Percentiles rank a stretch among this genome's conserved stretches.
Conservation (phyloP, 2,888 invertebrate genomes). For the Smittia sp. region DNA sequence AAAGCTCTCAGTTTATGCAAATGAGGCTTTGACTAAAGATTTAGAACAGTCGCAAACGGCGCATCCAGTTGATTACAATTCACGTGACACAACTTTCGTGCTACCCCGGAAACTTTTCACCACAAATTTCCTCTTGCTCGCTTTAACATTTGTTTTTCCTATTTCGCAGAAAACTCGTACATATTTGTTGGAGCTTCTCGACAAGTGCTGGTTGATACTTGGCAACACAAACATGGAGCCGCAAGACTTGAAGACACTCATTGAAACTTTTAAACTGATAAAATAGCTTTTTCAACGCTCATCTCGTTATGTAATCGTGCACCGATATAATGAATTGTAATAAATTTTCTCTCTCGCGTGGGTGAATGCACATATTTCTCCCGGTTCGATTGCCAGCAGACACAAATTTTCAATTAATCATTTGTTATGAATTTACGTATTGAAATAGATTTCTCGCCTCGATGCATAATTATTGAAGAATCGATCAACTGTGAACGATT, state of each 20-base stretch:
- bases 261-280: conserved; percentile 15
- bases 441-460: background rate
- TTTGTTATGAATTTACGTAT: background rate
- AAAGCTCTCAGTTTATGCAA: too few relatives aligned
- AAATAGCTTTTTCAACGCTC: background rate
- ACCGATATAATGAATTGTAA: background rate
- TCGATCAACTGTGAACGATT: too few relatives aligned
- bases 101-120: too few relatives aligned
- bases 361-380: background rate
- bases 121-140: too few relatives aligned
- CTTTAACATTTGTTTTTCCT: background rate
- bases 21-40: too few relatives aligned
- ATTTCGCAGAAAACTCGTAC: conserved; percentile 10
- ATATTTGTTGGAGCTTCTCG: background rate
- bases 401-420: background rate
- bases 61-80: too few relatives aligned
- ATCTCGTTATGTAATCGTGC: background rate
- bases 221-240: conserved; percentile 26
- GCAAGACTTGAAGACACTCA: conserved; percentile 22
- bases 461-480: background rate
- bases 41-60: too few relatives aligned
- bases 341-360: background rate
- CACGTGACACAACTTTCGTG: too few relatives aligned
- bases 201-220: conserved; percentile 6
- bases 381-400: background rate